Percentiles rank a stretch among this genome's conserved stretches.
These are phyloP conservation scores for Bombylius major DNA, from an alignment of 2,888 invertebrate genomes.

Conservation along the genomic window DNA sequence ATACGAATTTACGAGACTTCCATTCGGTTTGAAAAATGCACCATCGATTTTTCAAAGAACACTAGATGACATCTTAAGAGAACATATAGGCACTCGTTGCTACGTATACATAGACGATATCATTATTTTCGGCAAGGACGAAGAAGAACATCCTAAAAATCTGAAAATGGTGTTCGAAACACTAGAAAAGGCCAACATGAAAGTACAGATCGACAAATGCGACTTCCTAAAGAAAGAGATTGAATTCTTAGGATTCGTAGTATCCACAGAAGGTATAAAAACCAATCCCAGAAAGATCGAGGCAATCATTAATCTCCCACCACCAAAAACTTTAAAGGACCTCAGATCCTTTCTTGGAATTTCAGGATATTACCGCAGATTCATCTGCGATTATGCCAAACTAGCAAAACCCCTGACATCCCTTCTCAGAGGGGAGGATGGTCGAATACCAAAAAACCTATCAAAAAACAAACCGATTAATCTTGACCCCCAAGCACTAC, in stretches of 20 bases:
- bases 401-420: slow-evolving; percentile 16
- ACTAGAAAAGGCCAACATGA: slow-evolving; percentile 8
- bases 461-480: slow-evolving; percentile 4
- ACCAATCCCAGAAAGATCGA: slow-evolving; percentile 18
- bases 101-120: slow-evolving; percentile 11
- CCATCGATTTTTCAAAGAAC: slow-evolving; percentile 2
- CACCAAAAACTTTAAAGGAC: slow-evolving; percentile 13
- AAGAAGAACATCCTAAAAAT: slow-evolving; percentile 8
- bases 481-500: not conserved
- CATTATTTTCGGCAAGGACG: slow-evolving; percentile 6
- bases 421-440: slow-evolving; percentile 14
- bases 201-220: slow-evolving; percentile 17
- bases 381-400: slow-evolving; percentile 14
- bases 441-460: not conserved
- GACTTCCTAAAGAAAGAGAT: slow-evolving; percentile 21
- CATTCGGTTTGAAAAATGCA: slow-evolving; percentile 1
- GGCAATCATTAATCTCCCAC: slow-evolving; percentile 14
- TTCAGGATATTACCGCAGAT: slow-evolving; percentile 16
- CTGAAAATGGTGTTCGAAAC: slow-evolving; percentile 2
- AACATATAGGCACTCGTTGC: slow-evolving; percentile 7
- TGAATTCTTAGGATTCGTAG: slow-evolving; percentile 24
- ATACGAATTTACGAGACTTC: not conserved
- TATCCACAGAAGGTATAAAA: slow-evolving; percentile 17
- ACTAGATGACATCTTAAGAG: not conserved
- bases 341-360: slow-evolving; percentile 13